Percentiles rank a stretch among this genome's conserved stretches.
Conservation (phyloP, 2,888 invertebrate species). For the Drosophila vallismaia region DNA sequence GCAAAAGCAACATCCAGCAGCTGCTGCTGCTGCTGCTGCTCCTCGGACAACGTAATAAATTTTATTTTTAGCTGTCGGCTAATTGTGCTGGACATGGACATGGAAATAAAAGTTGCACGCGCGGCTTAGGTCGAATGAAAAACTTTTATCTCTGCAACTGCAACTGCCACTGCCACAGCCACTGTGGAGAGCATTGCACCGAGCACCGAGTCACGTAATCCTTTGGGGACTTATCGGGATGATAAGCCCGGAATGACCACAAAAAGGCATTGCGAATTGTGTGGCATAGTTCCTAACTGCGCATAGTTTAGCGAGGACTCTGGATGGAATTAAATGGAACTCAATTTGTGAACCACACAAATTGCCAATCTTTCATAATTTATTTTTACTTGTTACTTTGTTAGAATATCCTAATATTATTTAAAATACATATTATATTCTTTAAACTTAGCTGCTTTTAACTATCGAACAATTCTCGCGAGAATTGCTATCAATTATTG, state of each 20-base stretch:
- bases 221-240: constrained; percentile 52
- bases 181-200: constrained; percentile 17
- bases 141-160: constrained; percentile 55
- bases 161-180: background rate
- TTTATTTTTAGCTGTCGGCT: constrained; percentile 74
- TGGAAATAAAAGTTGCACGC: constrained; percentile 49
- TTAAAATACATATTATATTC: too few species aligned
- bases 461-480: too few species aligned
- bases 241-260: constrained; percentile 32
- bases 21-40: constrained; percentile 39
- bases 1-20: constrained; percentile 23
- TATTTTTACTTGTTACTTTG: too few species aligned
- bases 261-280: constrained; percentile 29
- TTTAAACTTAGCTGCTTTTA: too few species aligned
- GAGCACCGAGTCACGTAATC: constrained; percentile 52
- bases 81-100: constrained; percentile 56
- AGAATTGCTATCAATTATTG: too few species aligned
- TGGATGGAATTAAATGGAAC: background rate
- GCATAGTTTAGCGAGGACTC: background rate
- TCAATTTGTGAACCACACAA: background rate
- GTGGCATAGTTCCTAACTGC: background rate
- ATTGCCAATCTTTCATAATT: too few species aligned
- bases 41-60: constrained; percentile 69
- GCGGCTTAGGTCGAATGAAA: constrained; percentile 42
- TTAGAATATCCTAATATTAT: too few species aligned